Evolutionary conservation across 2,113 vertebrate genomes (phyloP), one percentile per base, ranked within the genome.

Genomic region (Etheostoma spectabile): DNA sequence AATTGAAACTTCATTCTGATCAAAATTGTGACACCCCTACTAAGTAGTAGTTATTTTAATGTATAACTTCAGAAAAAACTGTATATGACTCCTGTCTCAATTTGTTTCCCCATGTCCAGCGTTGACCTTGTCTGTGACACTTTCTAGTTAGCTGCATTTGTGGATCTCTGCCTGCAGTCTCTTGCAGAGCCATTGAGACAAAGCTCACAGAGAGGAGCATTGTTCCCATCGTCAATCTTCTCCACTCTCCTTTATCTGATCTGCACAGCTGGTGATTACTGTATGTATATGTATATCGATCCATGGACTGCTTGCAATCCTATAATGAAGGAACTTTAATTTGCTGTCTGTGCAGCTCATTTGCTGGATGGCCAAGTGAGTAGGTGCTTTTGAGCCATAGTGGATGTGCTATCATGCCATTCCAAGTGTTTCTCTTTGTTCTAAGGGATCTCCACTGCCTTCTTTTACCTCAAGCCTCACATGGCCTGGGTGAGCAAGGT

Each of bases 281-380:
- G 79, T 85, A 89, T 5, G 55, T 79, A 30, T 30, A 30, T 30
- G 30, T 30, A 30, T 30, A 92, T 92, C 18, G 89, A 93, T 87
- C 82, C 52, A 12, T 16, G 35, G 65, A 35, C 75, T 86, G 76
- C 88, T 88, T 88, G 86, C 65, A 64, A 56, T 70, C 49, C 67
- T 42, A 59, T 89, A 90, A 91, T 86, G 88, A 86, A 90, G 72
- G 71, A 45, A 53, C 67, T 80, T 71, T 78, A 85, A 90, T 86
- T 86, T 77, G 46, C 38, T 30, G 63, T 86, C 71, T 75, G 49
- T 30, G 49, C 72, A 61, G 74, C 68, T 88, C 48, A 56, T 91
- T 90, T 82, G 57, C 79, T 62, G 18, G 27, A 57, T 38, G 64
- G 78, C 55, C 30, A 81, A 61, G n/a, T 64, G 15, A 22, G 68